These are phyloP conservation scores for Cheilosia variabilis DNA, from an alignment of 2,888 invertebrate species.

Conservation along the genomic window DNA sequence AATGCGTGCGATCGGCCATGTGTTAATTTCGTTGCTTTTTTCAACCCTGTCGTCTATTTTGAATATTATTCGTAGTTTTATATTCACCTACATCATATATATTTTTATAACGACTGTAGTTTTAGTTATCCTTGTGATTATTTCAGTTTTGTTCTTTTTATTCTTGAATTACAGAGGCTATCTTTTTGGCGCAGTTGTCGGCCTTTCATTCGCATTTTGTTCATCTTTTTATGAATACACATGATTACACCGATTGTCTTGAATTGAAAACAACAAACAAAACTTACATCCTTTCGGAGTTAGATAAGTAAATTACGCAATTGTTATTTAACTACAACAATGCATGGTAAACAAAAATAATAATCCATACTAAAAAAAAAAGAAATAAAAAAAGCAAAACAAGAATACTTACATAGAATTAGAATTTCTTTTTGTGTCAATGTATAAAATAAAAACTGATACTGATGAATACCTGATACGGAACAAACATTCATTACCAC, in stretches of 20 bases:
- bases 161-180: slow-evolving; percentile 24
- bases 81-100: slow-evolving; percentile 2
- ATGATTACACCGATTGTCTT: slow-evolving; percentile 11
- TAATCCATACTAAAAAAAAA: slow-evolving; percentile 3
- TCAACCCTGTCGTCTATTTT: not conserved
- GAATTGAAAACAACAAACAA: slow-evolving; percentile 1
- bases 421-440: slow-evolving; percentile 26
- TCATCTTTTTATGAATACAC: slow-evolving; percentile 15
- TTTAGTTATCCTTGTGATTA: not conserved
- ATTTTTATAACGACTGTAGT: slow-evolving; percentile 18
- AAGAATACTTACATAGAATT: not conserved
- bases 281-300: slow-evolving; percentile 9
- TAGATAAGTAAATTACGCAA: slow-evolving; percentile 33
- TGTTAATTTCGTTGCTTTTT: not conserved
- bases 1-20: not conserved
- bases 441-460: slow-evolving; percentile 1
- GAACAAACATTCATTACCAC: slow-evolving; percentile 20
- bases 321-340: slow-evolving; percentile 25
- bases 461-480: slow-evolving; percentile 39
- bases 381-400: not conserved
- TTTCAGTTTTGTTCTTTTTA: not conserved
- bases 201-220: not conserved
- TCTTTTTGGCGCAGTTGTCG: not conserved
- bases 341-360: slow-evolving; percentile 22
- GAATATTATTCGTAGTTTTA: not conserved